Conservation (phyloP, 2,888 invertebrate species). For the Gnatocerus cornutus region DNA sequence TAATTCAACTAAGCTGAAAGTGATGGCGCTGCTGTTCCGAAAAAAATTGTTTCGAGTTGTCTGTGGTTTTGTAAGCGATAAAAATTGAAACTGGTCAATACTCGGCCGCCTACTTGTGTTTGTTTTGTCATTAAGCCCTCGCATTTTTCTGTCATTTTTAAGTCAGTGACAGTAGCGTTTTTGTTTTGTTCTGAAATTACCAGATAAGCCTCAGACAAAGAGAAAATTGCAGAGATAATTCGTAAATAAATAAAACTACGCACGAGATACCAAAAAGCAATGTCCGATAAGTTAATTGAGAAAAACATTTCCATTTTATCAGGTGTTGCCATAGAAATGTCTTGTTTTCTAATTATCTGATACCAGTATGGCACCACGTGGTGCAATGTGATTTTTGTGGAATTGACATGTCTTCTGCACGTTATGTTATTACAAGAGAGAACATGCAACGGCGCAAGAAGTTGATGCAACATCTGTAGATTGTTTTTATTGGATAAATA, state of each 20-base stretch:
- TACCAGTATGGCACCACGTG: not conserved
- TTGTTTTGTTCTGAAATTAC: too few species aligned
- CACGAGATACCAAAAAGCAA: conserved; percentile 8
- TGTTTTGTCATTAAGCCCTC: too few species aligned
- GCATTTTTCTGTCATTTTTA: too few species aligned
- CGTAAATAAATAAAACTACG: conserved; percentile 1
- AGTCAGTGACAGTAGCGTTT: too few species aligned
- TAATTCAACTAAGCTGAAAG: conserved; percentile 9
- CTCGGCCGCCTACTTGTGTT: too few species aligned
- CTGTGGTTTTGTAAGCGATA: too few species aligned
- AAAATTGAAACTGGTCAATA: too few species aligned
- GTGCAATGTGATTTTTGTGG: not conserved
- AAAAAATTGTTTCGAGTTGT: not conserved
- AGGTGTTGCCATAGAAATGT: not conserved
- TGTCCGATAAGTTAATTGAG: conserved; percentile 9
- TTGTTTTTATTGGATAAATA: too few species aligned
- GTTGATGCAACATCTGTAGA: too few species aligned
- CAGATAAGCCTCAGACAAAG: not conserved
- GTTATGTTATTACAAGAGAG: too few species aligned
- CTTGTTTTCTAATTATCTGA: not conserved
- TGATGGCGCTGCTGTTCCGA: conserved; percentile 37
- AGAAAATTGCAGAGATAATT: conserved; percentile 5
- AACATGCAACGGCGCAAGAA: too few species aligned
- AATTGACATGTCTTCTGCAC: too few species aligned
- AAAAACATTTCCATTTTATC: conserved; percentile 1